Conservation (phyloP, 23 tunicate genomes). For the Aplidium turbinatum region DNA sequence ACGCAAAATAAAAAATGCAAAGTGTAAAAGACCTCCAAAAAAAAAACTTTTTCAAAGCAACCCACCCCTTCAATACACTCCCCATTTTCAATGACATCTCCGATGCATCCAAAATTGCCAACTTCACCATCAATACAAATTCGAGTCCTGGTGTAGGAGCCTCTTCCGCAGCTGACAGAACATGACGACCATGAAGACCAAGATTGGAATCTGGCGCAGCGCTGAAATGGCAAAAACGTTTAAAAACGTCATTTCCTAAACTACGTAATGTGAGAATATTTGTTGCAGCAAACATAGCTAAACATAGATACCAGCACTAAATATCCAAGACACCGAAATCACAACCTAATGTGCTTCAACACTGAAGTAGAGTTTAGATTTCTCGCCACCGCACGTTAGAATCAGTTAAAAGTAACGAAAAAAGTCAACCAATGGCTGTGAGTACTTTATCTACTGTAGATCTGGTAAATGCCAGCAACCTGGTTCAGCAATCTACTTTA, state of each 20-base stretch:
- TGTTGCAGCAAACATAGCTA: not conserved
- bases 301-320: not conserved
- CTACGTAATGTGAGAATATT: no score
- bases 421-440: no score
- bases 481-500: no score
- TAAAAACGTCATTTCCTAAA: not conserved
- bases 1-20: no score
- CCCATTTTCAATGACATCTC: slow-evolving; percentile 15
- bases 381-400: no score
- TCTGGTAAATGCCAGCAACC: no score
- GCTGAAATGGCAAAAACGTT: slow-evolving; percentile 3
- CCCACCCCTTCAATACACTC: slow-evolving; percentile 39
- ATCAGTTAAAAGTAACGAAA: no score
- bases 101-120: slow-evolving; percentile 54
- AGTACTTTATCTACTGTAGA: no score
- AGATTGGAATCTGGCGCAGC: slow-evolving; percentile 31
- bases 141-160: slow-evolving; percentile 34
- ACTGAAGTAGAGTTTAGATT: no score
- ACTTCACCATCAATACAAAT: slow-evolving; percentile 54
- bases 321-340: no score
- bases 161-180: slow-evolving; percentile 57
- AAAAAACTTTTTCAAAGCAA: no score
- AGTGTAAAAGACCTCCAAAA: slow-evolving; percentile 1
- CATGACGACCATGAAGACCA: slow-evolving; percentile 57
- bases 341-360: no score